Evolutionary conservation across 2,888 invertebrate genomes (phyloP), one percentile per base, ranked within the genome.

Genomic region (Agrochola macilenta): DNA sequence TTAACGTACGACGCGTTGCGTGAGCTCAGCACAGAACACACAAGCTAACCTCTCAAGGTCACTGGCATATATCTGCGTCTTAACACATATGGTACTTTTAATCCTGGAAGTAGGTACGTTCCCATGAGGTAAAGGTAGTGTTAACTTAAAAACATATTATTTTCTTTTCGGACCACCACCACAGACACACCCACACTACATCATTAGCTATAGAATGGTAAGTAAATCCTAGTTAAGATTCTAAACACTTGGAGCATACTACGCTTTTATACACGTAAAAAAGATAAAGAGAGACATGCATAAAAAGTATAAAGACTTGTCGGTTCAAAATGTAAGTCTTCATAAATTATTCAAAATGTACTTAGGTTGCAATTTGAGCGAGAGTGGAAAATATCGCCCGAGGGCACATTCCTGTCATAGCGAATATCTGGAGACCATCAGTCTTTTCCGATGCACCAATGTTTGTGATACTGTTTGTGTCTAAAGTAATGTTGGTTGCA

Each of bases 321-420:
- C 46, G 69, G 17, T 70, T 68, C 5, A 49, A 69, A 74, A 60
- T 57, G 57, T 54, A 63, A 73, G 49, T 71, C 81, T 85, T 88
- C 77, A 82, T 78, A 81, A 76, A 77, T 82, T 90, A 93, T 93
- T 93, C 91, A 91, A 87, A 92, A 91, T 92, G 89, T 91, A 92
- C 90, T 92, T 89, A 90, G 89, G 85, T 88, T 87, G 90, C 91
- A 91, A 92, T 92, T 93, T 93, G 86, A 88, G 88, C 66, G 84
- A 85, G 89, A 88, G 89, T 91, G 91, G 92, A 92, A 94, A 93
- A 93, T 91, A 90, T 90, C 84, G 86, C 88, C 84, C 78, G 82
- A 83, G 85, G 84, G 81, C 79, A 84, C 54, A 17, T 7, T 26
- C 23, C 39, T 12, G 85, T 85, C 87, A 84, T 74, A 52, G 72